Percentiles rank a stretch among this genome's conserved stretches.
These are phyloP conservation scores for Conus betulinus DNA, from an alignment of 1,140 invertebrate species.

Conservation along the genomic window DNA sequence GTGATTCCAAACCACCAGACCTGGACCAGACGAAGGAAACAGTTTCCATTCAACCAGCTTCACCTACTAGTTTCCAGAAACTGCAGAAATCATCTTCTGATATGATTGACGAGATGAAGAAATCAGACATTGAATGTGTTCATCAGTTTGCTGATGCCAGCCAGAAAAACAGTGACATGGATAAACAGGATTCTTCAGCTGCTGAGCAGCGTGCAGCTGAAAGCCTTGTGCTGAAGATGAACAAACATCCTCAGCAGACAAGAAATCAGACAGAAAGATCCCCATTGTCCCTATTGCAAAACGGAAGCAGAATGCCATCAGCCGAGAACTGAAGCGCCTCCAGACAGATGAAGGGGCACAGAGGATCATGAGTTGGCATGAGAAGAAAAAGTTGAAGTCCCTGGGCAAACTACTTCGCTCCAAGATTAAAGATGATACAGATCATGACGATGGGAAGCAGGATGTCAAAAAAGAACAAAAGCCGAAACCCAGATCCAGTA, in stretches of 20 bases:
- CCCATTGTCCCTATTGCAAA: background rate
- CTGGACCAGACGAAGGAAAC: background rate
- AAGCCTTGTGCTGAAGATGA: background rate
- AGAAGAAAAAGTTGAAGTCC: constrained; percentile 15
- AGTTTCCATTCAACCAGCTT: background rate
- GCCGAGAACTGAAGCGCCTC: constrained; percentile 22
- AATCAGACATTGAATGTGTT: background rate
- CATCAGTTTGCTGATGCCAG: background rate
- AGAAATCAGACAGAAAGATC: background rate
- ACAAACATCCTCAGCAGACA: background rate
- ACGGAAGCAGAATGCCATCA: background rate
- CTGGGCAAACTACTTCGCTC: constrained; percentile 13
- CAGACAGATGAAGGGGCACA: constrained; percentile 15
- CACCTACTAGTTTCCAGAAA: too few relatives aligned
- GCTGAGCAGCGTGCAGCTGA: background rate
- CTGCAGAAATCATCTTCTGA: background rate
- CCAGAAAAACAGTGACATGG: background rate
- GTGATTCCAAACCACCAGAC: background rate
- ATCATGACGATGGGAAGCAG: background rate
- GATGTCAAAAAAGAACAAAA: background rate
- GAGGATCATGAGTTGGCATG: constrained; percentile 15
- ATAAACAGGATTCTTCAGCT: background rate
- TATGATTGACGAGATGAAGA: background rate
- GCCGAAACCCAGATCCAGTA: background rate
- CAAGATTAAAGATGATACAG: background rate